phyloP scores from a whole-genome alignment of 1,140 invertebrate genomes.

The Heliconius hewitsoni region DNA sequence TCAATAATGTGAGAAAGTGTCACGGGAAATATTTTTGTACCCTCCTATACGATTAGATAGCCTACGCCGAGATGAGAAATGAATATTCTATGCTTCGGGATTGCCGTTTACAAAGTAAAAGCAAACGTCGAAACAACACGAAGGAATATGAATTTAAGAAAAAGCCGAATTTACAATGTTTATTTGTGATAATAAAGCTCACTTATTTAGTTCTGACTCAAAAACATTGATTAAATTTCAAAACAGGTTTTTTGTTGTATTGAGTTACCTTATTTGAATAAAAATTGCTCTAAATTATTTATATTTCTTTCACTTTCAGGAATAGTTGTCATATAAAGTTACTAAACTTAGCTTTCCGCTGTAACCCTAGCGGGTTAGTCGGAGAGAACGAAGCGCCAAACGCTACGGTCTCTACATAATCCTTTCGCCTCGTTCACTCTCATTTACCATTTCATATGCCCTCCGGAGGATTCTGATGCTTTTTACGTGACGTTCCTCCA shows the following conservation, averaged over 20 bases:
- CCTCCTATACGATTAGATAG: slow-evolving; percentile 40
- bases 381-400: too few species aligned
- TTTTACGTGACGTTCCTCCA: too few species aligned
- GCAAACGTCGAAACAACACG: slow-evolving; percentile 26
- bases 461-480: too few species aligned
- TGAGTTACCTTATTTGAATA: too few species aligned
- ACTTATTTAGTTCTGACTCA: too few species aligned
- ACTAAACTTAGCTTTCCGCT: too few species aligned
- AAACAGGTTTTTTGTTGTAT: background rate
- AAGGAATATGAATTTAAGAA: slow-evolving; percentile 22
- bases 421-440: too few species aligned
- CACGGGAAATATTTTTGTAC: slow-evolving; percentile 41
- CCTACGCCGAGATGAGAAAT: slow-evolving; percentile 44
- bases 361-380: too few species aligned
- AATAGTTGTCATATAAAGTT: background rate
- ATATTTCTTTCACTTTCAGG: background rate
- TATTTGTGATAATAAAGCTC: background rate
- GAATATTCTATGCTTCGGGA: slow-evolving; percentile 45
- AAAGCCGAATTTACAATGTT: background rate
- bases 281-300: background rate
- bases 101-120: slow-evolving; percentile 36
- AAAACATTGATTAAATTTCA: background rate
- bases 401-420: too few species aligned
- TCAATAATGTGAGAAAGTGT: slow-evolving; percentile 47
- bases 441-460: too few species aligned